A percentile compares a stretch with the other conserved stretches of the same genome.
phyloP scores from a whole-genome alignment of 2,888 invertebrate species.

The Cetonia aurata region DNA sequence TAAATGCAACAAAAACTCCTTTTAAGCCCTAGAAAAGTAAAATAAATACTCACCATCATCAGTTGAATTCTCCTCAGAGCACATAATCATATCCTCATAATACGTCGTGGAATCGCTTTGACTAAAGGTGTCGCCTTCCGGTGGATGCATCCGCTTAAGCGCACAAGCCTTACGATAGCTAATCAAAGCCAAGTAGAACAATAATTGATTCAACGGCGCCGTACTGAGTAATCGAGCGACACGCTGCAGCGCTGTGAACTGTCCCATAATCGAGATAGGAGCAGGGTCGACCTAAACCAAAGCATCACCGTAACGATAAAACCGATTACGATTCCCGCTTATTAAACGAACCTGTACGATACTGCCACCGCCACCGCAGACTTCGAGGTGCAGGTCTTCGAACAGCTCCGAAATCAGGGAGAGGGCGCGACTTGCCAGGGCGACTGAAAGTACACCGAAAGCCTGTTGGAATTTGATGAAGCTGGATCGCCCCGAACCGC shows the following conservation, averaged over 20 bases:
- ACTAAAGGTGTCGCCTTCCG: constrained; percentile 87
- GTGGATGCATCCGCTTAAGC: constrained; percentile 84
- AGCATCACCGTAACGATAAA: constrained; percentile 35
- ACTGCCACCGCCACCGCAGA: constrained; percentile 65
- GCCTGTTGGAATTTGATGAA: constrained; percentile 86
- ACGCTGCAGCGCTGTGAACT: constrained; percentile 77
- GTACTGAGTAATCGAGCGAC: constrained; percentile 78
- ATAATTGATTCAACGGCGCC: constrained; percentile 83
- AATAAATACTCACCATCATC: constrained; percentile 83
- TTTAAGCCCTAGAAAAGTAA: too few relatives aligned
- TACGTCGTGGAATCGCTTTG: constrained; percentile 96
- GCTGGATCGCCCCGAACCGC: constrained; percentile 73
- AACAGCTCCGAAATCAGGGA: constrained; percentile 80
- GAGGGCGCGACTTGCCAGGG: constrained; percentile 88
- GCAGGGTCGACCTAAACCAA: constrained; percentile 69
- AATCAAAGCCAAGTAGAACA: constrained; percentile 89
- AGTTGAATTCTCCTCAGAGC: constrained; percentile 90
- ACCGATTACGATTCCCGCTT: constrained; percentile 39
- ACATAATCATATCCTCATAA: constrained; percentile 93
- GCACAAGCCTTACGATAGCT: constrained; percentile 92
- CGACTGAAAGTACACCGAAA: constrained; percentile 90
- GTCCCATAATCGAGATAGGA: constrained; percentile 74
- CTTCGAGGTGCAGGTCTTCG: constrained; percentile 83
- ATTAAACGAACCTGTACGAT: constrained; percentile 57
- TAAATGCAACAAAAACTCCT: too few relatives aligned